These are phyloP conservation scores for Himalopsyche tibetana DNA, from an alignment of 2,888 invertebrate species.

Conservation along the genomic window DNA sequence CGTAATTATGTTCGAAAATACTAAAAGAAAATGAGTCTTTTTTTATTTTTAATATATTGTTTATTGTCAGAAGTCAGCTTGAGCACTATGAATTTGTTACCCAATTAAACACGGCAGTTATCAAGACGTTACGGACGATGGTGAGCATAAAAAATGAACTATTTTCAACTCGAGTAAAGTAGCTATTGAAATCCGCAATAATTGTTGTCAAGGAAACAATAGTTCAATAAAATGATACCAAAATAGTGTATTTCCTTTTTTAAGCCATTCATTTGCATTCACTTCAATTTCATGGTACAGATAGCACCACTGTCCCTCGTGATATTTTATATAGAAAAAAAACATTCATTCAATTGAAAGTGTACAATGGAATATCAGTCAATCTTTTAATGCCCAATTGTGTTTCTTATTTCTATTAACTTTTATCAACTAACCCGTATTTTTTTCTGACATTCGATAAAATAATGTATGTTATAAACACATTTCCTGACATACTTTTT, in stretches of 20 bases:
- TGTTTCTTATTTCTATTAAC: too few relatives aligned
- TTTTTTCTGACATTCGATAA: neutral
- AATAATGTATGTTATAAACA: neutral
- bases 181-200: neutral
- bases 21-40: too few relatives aligned
- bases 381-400: too few relatives aligned
- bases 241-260: conserved; percentile 2
- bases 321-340: neutral
- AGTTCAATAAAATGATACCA: conserved; percentile 12
- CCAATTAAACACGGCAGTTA: too few relatives aligned
- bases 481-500: neutral
- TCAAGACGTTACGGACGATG: too few relatives aligned
- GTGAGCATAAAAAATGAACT: neutral
- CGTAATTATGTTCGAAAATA: too few relatives aligned
- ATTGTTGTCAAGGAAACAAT: neutral
- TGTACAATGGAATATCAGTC: too few relatives aligned
- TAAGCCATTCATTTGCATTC: neutral
- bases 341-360: neutral
- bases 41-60: too few relatives aligned
- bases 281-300: conserved; percentile 33
- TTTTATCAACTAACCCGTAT: too few relatives aligned
- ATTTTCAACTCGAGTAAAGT: neutral
- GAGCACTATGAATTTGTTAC: too few relatives aligned
- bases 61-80: too few relatives aligned
- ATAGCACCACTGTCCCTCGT: neutral